Percentiles rank a stretch among this genome's conserved stretches.
Conservation (phyloP, 2,797 vertebrate species). For the Xerus rutilus region DNA sequence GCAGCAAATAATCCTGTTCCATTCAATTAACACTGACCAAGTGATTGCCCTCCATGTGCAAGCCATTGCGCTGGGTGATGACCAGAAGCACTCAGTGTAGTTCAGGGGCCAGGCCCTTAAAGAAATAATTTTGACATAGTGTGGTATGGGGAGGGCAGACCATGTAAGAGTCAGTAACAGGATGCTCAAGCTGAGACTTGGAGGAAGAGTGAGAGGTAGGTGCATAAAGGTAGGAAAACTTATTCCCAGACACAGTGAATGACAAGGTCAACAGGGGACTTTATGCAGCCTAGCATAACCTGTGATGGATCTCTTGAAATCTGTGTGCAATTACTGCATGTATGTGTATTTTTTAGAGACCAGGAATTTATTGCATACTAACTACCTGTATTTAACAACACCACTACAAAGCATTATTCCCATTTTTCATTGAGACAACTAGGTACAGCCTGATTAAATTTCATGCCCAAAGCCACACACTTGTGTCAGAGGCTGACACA, state of each 20-base stretch:
- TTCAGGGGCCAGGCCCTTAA: fast-evolving
- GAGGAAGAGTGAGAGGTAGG: not conserved
- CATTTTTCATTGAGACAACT: not conserved
- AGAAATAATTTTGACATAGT: not conserved
- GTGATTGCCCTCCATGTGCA: not conserved
- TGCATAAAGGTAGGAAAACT: not conserved
- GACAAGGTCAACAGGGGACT: not conserved
- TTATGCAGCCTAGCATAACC: not conserved
- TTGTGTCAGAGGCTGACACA: not conserved
- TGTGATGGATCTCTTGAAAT: not conserved
- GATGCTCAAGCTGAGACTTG: not conserved
- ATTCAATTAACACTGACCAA: not conserved
- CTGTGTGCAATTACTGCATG: not conserved
- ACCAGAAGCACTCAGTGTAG: not conserved
- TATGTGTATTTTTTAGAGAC: not conserved
- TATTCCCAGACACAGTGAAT: not conserved
- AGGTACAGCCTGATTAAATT: not conserved
- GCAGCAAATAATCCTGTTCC: not conserved
- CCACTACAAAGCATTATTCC: not conserved
- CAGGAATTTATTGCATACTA: not conserved
- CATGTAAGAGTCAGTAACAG: not conserved
- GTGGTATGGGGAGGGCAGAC: not conserved
- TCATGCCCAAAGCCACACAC: not conserved
- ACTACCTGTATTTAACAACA: not conserved
- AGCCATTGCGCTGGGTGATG: not conserved